Conservation (phyloP, 2,888 invertebrate species). For the Scelioninae gen. 1 region DNA sequence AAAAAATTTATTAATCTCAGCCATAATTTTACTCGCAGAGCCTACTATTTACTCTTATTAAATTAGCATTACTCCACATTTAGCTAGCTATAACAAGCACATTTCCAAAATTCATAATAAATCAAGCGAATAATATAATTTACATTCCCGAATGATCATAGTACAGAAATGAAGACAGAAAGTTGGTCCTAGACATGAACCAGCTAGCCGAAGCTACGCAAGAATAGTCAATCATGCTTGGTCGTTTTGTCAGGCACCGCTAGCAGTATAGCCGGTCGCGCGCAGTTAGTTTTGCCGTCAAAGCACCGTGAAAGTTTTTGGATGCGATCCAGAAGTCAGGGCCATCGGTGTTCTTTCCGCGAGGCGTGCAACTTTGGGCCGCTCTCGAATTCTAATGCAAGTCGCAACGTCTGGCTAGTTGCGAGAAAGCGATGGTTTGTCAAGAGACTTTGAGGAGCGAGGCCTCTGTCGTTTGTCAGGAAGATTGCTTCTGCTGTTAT, state of each 20-base stretch:
- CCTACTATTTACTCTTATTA: constrained; percentile 10
- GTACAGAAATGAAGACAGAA: constrained; percentile 52
- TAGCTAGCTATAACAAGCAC: constrained; percentile 33
- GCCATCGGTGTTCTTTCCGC: constrained; percentile 48
- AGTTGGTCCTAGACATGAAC: constrained; percentile 2
- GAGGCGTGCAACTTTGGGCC: constrained; percentile 40
- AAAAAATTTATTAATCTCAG: constrained; percentile 7
- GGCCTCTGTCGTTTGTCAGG: constrained; percentile 79
- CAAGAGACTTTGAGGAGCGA: constrained; percentile 78
- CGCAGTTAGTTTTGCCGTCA: constrained; percentile 79
- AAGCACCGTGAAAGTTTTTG: constrained; percentile 78
- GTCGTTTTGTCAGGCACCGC: constrained; percentile 55
- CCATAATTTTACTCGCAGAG: constrained; percentile 8
- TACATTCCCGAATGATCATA: constrained; percentile 37
- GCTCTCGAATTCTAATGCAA: constrained; percentile 54
- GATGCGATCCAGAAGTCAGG: constrained; percentile 74
- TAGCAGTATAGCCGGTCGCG: constrained; percentile 51
- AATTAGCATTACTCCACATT: constrained; percentile 32
- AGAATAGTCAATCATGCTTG: constrained; percentile 63
- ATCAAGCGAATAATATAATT: constrained; percentile 52
- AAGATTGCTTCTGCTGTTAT: constrained; percentile 76
- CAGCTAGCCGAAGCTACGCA: constrained; percentile 35
- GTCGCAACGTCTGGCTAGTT: constrained; percentile 45
- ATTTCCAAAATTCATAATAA: constrained; percentile 41
- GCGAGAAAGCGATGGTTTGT: constrained; percentile 80